Percentiles rank a stretch among this genome's conserved stretches.
Conservation (phyloP, 2,888 invertebrate genomes). For the Isoperla grammatica region DNA sequence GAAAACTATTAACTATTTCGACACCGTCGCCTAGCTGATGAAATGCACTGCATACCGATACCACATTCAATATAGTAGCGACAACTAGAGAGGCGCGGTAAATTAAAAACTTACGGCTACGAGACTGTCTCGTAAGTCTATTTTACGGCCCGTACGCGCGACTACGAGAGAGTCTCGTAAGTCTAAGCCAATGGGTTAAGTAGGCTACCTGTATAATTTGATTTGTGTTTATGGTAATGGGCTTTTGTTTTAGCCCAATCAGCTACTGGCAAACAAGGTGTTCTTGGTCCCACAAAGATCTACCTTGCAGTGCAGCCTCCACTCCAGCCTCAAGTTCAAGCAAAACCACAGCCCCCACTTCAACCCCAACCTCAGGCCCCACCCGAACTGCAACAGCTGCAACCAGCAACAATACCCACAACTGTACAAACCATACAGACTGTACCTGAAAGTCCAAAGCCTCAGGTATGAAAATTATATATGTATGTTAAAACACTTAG, state of each 20-base stretch:
- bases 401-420: slow-evolving; percentile 10
- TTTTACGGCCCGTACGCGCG: no score
- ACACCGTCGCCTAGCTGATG: no score
- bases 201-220: no score
- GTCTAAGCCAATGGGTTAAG: no score
- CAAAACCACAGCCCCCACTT: slow-evolving; percentile 31
- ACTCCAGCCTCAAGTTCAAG: slow-evolving; percentile 31
- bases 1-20: no score
- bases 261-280: slow-evolving; percentile 77
- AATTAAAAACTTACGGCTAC: no score
- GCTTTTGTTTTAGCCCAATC: slow-evolving; percentile 64
- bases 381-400: slow-evolving; percentile 29
- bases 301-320: slow-evolving; percentile 61
- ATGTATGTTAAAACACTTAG: no score
- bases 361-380: slow-evolving; percentile 17
- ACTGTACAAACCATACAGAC: background rate
- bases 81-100: no score
- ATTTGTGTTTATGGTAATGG: slow-evolving; percentile 7
- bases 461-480: background rate
- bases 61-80: no score
- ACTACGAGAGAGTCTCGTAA: no score
- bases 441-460: background rate
- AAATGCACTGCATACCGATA: no score
- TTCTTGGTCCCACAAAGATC: slow-evolving; percentile 79
- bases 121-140: no score